Evolutionary conservation across 2,113 vertebrate species (phyloP).

Genomic region (Cacatua alba): DNA sequence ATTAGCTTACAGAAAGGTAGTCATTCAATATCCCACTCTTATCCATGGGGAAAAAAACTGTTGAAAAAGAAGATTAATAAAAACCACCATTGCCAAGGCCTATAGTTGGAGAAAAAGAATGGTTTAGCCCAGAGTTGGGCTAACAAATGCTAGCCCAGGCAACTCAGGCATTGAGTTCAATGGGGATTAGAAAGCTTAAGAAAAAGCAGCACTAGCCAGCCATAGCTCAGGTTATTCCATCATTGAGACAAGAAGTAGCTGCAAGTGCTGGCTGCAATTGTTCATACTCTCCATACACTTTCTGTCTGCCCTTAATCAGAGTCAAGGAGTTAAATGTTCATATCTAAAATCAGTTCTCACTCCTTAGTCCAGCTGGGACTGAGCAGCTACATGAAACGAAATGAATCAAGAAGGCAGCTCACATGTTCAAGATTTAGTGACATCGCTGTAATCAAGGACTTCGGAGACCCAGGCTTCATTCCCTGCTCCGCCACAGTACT

Average conservation of each 20-base stretch:
- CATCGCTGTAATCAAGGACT: not conserved
- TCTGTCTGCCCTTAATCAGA: not conserved
- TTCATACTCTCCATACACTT: not conserved
- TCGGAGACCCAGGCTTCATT: not conserved
- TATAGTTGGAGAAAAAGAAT: slow-evolving; percentile 19
- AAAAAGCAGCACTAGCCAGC: slow-evolving; percentile 26
- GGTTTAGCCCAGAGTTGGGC: not conserved
- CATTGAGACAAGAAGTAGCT: not conserved
- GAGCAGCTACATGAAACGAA: not conserved
- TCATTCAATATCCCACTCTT: slow-evolving; percentile 44
- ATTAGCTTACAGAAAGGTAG: slow-evolving; percentile 45
- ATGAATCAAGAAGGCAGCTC: not conserved
- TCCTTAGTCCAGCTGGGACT: not conserved
- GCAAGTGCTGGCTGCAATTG: slow-evolving; percentile 1
- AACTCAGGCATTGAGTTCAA: not conserved
- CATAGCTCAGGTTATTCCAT: not conserved
- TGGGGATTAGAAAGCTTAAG: slow-evolving; percentile 31
- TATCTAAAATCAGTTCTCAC: not conserved
- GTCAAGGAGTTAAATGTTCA: not conserved
- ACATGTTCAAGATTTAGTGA: not conserved
- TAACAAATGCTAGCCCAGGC: slow-evolving; percentile 48
- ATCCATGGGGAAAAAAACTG: not conserved
- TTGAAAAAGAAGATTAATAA: slow-evolving; percentile 34
- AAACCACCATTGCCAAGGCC: not conserved
- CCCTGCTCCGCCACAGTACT: not conserved